These are phyloP conservation scores for Danio kyathit DNA, from an alignment of 2,797 vertebrate genomes.

Conservation along the genomic window DNA sequence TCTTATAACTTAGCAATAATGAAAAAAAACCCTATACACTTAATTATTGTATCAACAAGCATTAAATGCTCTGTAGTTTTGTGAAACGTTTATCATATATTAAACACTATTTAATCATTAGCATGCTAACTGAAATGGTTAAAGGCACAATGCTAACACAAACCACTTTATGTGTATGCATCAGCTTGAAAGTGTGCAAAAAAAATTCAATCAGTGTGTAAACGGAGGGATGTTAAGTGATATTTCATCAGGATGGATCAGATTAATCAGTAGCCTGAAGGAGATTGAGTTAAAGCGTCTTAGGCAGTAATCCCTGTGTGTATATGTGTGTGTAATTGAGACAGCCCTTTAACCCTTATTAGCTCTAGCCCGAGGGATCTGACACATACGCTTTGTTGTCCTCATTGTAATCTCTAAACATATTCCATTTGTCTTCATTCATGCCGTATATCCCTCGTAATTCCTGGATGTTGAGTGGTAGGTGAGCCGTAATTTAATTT, in stretches of 20 bases:
- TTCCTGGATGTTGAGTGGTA: not conserved
- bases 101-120: not conserved
- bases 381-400: constrained; percentile 58
- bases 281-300: constrained; percentile 54
- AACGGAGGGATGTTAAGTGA: constrained; percentile 45
- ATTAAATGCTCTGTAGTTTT: too few species aligned
- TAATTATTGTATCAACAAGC: too few species aligned
- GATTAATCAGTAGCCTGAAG: constrained; percentile 58
- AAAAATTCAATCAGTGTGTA: constrained; percentile 36
- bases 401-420: constrained; percentile 48
- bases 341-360: constrained; percentile 69
- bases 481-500: not conserved
- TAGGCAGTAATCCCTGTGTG: constrained; percentile 59
- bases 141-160: not conserved
- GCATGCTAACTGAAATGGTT: not conserved
- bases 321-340: constrained; percentile 64
- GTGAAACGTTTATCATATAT: not conserved
- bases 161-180: constrained; percentile 2
- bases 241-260: constrained; percentile 57
- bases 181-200: not conserved
- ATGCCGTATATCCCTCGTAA: not conserved
- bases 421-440: constrained; percentile 13
- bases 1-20: too few species aligned
- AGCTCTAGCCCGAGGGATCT: constrained; percentile 67
- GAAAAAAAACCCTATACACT: not conserved